Conservation (phyloP, 2,113 vertebrate species). For the Lepisosteus oculatus region DNA sequence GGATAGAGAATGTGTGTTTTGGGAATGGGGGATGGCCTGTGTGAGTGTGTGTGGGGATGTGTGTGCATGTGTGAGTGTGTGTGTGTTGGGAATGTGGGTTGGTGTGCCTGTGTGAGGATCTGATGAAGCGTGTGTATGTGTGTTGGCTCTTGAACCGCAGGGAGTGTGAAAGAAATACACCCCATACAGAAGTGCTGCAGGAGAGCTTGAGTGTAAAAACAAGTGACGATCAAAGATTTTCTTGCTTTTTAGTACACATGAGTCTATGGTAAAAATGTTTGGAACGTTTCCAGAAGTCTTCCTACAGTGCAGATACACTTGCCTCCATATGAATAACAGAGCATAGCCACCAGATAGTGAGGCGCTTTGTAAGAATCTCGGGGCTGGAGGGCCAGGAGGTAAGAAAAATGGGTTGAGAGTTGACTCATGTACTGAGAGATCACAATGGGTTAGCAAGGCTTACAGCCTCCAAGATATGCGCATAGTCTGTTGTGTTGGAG, state of each 20-base stretch:
- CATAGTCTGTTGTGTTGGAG: conserved; percentile 28
- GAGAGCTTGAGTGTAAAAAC: conserved; percentile 43
- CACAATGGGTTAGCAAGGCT: conserved; percentile 31
- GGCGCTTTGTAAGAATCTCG: conserved; percentile 12
- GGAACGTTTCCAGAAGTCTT: conserved; percentile 45
- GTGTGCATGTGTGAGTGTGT: neutral
- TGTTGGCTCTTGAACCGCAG: neutral
- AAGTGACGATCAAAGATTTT: conserved; percentile 30
- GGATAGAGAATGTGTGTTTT: conserved; percentile 5
- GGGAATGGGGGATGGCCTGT: conserved; percentile 9
- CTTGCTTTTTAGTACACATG: conserved; percentile 22
- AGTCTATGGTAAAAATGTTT: conserved; percentile 30
- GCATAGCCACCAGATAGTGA: conserved; percentile 22
- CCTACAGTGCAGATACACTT: conserved; percentile 33
- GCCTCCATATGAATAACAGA: conserved; percentile 27
- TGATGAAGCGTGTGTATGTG: neutral
- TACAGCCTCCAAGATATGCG: conserved; percentile 33
- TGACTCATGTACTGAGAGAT: conserved; percentile 39
- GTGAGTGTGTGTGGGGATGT: neutral
- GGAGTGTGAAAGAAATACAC: conserved; percentile 56
- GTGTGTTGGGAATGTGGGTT: neutral
- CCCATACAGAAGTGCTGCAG: conserved; percentile 61
- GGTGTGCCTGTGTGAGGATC: neutral
- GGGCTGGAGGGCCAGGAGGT: conserved; percentile 36
- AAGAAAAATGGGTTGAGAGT: conserved; percentile 32